A percentile compares a stretch with the other conserved stretches of the same genome.
phyloP scores from a whole-genome alignment of 2,888 invertebrate species.

The Apamea sordens region DNA sequence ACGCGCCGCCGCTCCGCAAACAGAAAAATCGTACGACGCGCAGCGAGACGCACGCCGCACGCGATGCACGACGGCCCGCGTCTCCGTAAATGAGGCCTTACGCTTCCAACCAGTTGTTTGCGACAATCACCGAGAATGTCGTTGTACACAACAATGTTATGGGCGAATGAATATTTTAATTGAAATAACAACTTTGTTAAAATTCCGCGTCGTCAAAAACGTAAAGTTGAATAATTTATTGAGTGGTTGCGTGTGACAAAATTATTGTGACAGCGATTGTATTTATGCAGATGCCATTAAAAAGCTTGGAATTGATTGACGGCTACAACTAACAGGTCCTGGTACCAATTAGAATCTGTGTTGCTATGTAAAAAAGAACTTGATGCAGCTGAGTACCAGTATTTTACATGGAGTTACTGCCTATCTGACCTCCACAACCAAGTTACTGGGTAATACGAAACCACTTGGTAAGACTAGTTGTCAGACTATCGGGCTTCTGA shows the following conservation, averaged over 20 bases:
- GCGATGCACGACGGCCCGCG: no score
- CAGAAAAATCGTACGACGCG: no score
- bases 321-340: neutral
- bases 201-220: conserved; percentile 62
- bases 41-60: no score
- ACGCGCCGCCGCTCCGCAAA: no score
- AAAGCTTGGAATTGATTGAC: neutral
- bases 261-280: conserved; percentile 12
- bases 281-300: conserved; percentile 21
- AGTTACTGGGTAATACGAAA: no score
- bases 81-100: no score
- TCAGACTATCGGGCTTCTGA: no score
- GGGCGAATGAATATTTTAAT: conserved; percentile 64
- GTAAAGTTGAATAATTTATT: conserved; percentile 60
- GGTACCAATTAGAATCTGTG: neutral
- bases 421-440: no score
- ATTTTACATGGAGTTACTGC: no score
- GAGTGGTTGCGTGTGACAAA: conserved; percentile 19
- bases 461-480: no score
- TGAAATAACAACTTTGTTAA: conserved; percentile 68
- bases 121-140: conserved; percentile 39
- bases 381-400: no score
- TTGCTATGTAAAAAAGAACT: no score
- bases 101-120: neutral
- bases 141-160: conserved; percentile 57